Conservation (phyloP, 2,113 vertebrate genomes). For the human region GRCh38 chr6:55732501-55733000, state of each 20-base stretch:
- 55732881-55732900: not conserved
- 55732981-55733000: not conserved
- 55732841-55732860: not conserved
- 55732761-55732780: not conserved
- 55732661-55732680: not conserved
- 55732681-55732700: not conserved
- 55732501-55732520: not conserved
- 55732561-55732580: not conserved
- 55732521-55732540: not conserved
- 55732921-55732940: not conserved
- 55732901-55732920: conserved; percentile 14
- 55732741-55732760: not conserved
- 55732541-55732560: not conserved
- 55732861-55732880: not conserved
- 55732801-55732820: conserved; percentile 13
- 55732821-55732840: not conserved
- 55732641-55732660: not conserved
- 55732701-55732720: conserved; percentile 26
- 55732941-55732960: not conserved
- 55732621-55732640: not conserved
- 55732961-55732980: not conserved
- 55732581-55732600: not conserved
- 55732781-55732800: conserved; percentile 49
- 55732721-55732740: not conserved
- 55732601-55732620: conserved; percentile 13